These are phyloP conservation scores for Strongylocentrotus purpuratus DNA, from an alignment of 35 echinoderm and acorn worm species.

Conservation along the genomic window DNA sequence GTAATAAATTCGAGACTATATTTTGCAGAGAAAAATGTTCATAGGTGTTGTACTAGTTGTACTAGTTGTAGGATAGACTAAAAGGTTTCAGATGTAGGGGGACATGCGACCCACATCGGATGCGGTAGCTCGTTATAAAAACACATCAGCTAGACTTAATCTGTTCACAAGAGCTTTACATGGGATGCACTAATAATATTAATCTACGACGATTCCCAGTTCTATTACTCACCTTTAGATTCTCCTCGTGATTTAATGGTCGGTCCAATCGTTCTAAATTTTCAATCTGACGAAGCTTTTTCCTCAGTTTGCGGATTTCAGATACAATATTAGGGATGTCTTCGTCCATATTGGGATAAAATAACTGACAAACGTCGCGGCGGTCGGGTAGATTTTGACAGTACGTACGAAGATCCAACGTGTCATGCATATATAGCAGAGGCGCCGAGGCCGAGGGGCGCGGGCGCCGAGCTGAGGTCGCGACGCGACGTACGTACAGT, in stretches of 20 bases:
- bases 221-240: conserved; percentile 42
- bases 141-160: neutral
- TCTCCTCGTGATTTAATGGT: conserved; percentile 58
- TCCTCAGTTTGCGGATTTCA: conserved; percentile 69
- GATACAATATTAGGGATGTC: conserved; percentile 15
- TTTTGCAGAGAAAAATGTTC: too few species aligned
- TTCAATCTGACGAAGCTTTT: conserved; percentile 80
- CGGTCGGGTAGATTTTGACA: too few species aligned
- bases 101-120: neutral
- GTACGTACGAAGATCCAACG: too few species aligned
- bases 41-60: too few species aligned
- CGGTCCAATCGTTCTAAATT: conserved; percentile 68
- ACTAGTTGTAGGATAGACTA: too few species aligned
- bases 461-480: too few species aligned
- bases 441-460: too few species aligned
- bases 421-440: too few species aligned
- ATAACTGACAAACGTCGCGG: too few species aligned
- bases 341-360: neutral
- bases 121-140: neutral
- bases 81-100: neutral
- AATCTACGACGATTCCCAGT: neutral
- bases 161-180: neutral
- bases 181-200: neutral
- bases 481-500: too few species aligned
- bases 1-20: too few species aligned